Base-by-base conservation (phyloP, 2,113 vertebrate species). In the Paramormyrops kingsleyae region DNA sequence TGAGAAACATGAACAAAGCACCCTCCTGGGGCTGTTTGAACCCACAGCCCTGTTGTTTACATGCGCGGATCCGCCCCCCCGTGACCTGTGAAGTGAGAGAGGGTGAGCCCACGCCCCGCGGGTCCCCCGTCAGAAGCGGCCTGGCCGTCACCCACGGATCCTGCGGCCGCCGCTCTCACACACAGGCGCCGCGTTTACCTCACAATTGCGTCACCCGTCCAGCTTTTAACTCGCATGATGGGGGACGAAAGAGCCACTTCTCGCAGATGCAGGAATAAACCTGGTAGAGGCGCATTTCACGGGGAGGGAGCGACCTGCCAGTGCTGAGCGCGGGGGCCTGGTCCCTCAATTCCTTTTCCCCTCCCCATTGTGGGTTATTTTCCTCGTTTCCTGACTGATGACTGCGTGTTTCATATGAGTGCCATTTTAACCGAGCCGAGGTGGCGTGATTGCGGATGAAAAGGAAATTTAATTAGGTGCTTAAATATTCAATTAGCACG, bases 401-500 rank as follows among this genome's bases (percentile, higher is more conserved):
- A 91, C 91, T 89, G 59, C 24, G 13, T 56, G 83, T 90, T 44
- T 90, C 42, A 35, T 19, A 87, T 5, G 77, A 87, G 91, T 89
- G 88, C 85, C 90, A 77, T 91, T 92, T 91, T 87, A 35, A 39
- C 88, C 62, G 56, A 56, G 90, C 88, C 87, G 59, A 80, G 88
- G 86, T 90, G 83, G 46, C 74, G 31, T 31, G 83, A 83, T 39
- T 59, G 83, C 52, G 80, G 86, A 91, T 91, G 87, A 90, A 92
- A 91, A 74, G 46, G 83, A 85, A 44, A 91, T 91, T 90, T 91
- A 92, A 93, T 92, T 93, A 91, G 90, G 91, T 90, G 91, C 86
- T 92, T 92, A 93, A 89, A 92, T 93, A 92, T 91, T 92, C 91
- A 92, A 91, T 93, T 91, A 91, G 86, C 27, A 59, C 89, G 91